These are phyloP conservation scores for Grus americana DNA, from an alignment of 2,113 vertebrate species.

Conservation along the genomic window DNA sequence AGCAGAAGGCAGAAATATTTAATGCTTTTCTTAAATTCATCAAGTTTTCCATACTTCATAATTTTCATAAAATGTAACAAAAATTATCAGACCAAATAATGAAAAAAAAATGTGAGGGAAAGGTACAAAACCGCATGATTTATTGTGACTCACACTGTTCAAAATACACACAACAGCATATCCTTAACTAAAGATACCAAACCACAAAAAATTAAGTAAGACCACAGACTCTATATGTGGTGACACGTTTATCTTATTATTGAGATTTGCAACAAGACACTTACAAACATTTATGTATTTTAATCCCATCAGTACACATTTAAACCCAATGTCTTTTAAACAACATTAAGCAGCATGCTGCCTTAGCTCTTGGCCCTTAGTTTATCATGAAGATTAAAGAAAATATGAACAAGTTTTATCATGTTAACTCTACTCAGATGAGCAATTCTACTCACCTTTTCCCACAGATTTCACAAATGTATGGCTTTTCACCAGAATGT, in stretches of 20 bases:
- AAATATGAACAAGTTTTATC: background rate
- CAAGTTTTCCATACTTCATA: background rate
- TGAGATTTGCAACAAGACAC: background rate
- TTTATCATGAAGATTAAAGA: background rate
- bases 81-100: background rate
- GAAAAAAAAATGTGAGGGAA: background rate
- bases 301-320: background rate
- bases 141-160: background rate
- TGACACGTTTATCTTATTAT: background rate
- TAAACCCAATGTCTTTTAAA: background rate
- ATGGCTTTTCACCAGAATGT: conserved; percentile 96
- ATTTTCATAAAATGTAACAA: background rate
- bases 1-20: background rate
- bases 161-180: background rate
- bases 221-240: background rate
- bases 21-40: background rate
- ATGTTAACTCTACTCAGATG: background rate
- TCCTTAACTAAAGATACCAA: background rate
- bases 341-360: background rate
- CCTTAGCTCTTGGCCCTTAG: background rate
- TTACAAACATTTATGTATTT: background rate
- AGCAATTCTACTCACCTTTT: conserved; percentile 84
- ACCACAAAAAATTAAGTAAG: background rate
- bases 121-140: background rate
- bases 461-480: conserved; percentile 97